Evolutionary conservation across 92 coral and sea anemone species (phyloP), one percentile per base, ranked within the genome.

Genomic region (Pocillopora meandrina): DNA sequence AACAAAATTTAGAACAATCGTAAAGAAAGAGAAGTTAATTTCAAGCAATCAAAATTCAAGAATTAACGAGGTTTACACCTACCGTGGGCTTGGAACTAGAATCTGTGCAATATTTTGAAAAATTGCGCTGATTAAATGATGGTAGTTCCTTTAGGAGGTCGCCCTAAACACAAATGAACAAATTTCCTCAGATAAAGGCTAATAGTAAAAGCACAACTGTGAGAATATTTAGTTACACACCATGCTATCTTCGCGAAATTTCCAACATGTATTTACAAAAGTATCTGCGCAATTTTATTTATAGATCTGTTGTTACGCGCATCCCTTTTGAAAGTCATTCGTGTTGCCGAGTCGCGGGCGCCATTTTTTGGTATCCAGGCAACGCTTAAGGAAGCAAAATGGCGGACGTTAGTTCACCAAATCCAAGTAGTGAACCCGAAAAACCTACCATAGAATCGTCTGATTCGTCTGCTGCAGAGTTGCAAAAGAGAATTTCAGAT

Each of bases 131-230:
- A 76, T 97, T 94, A 83, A 97, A 97, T 56, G 99, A 97, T 14
- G 99, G 99, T 10, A 97, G 74, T 81, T 95, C 99, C 76, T 97
- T 97, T 64, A 97, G 90, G 18, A 97, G 91, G 83, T 97, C 98
- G 69, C 97, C 95, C 99, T 97, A 90, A 58, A 74, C 16, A 75
- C 42, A 72, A 61, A 19, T 61, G 76, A 72, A 86, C n/a, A 18
- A 20, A 34, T 78, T 33, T 13, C 20, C 12, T 26, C 9, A 61
- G 66, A 26, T 10, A 52, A 9, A 55, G 56, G 72, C 21, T 17
- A 5, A 65, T 56, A 83, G 74, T 55, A 15, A 60, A 21, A 81
- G 58, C 59, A 14, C 12, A n/a, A 72, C 60, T 16, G 21, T 13
- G 12, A 56, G 42, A 81, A 49, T 20, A 66, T 6, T 12, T 26